phyloP scores from a whole-genome alignment of 2,797 vertebrate genomes.

The Limosa lapponica region DNA sequence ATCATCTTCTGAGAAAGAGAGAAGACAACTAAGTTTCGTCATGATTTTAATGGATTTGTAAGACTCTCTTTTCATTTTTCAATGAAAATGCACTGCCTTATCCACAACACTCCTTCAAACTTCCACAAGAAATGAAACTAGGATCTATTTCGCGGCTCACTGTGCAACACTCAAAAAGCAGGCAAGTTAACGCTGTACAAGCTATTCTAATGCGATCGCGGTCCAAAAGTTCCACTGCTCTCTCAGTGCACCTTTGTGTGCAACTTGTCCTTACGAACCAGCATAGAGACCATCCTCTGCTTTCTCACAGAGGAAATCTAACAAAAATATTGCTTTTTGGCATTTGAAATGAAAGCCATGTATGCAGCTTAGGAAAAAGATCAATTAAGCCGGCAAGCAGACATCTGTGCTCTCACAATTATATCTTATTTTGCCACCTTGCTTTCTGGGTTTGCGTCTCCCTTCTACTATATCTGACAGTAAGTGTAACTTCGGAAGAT shows the following conservation, averaged over 20 bases:
- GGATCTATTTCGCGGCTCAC: neutral
- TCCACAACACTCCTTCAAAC: neutral
- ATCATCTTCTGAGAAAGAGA: neutral
- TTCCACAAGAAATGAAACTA: neutral
- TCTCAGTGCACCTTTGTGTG: neutral
- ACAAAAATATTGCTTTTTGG: neutral
- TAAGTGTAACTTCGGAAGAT: neutral
- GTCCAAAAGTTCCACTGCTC: neutral
- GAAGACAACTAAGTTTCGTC: neutral
- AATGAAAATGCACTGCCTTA: neutral
- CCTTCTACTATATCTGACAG: neutral
- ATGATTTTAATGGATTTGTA: neutral
- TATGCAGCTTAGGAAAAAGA: neutral
- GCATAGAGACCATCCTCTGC: neutral
- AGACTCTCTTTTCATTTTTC: neutral
- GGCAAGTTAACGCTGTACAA: neutral
- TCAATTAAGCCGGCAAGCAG: neutral
- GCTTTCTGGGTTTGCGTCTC: neutral
- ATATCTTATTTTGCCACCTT: neutral
- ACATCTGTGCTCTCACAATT: neutral
- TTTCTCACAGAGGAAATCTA: neutral
- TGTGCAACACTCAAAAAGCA: neutral
- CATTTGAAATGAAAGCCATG: neutral
- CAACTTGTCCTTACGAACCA: neutral
- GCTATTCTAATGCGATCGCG: rapidly evolving